Evolutionary conservation across 2,113 vertebrate genomes (phyloP).

Genomic region (Orientallactaga bullata): DNA sequence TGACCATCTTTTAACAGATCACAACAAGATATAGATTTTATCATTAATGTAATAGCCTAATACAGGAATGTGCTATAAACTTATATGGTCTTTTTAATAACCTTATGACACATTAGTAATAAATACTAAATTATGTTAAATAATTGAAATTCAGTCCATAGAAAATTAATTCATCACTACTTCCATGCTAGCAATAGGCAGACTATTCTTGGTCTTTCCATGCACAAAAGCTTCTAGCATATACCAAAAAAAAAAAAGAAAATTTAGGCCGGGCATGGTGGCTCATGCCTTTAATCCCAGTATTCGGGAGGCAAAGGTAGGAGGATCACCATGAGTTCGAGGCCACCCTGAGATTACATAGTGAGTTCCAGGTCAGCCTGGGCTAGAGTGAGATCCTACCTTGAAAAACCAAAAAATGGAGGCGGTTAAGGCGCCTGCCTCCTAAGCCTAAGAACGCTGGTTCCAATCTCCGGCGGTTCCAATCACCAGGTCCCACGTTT

Average conservation of each 20-base stretch:
- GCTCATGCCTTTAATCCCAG: too few species aligned
- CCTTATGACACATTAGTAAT: neutral
- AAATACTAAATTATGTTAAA: constrained; percentile 11
- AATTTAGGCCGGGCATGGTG: too few species aligned
- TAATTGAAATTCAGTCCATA: constrained; percentile 27
- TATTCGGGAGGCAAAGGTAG: too few species aligned
- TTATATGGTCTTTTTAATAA: constrained; percentile 22
- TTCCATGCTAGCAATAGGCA: neutral
- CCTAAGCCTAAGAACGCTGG: too few species aligned
- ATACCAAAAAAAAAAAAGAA: neutral
- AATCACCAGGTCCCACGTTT: too few species aligned
- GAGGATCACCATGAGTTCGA: too few species aligned
- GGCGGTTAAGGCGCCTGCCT: too few species aligned
- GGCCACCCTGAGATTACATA: too few species aligned
- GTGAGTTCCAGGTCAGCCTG: too few species aligned
- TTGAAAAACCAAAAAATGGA: too few species aligned
- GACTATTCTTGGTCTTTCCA: neutral
- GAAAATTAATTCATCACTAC: neutral
- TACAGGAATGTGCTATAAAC: constrained; percentile 26
- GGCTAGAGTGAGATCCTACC: too few species aligned
- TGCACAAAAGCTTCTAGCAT: neutral
- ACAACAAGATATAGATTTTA: constrained; percentile 18
- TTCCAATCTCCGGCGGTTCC: too few species aligned
- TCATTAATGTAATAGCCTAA: neutral
- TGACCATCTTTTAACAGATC: constrained; percentile 21